phyloP scores from a whole-genome alignment of 2,797 vertebrate genomes.

The Sphenodon punctatus region DNA sequence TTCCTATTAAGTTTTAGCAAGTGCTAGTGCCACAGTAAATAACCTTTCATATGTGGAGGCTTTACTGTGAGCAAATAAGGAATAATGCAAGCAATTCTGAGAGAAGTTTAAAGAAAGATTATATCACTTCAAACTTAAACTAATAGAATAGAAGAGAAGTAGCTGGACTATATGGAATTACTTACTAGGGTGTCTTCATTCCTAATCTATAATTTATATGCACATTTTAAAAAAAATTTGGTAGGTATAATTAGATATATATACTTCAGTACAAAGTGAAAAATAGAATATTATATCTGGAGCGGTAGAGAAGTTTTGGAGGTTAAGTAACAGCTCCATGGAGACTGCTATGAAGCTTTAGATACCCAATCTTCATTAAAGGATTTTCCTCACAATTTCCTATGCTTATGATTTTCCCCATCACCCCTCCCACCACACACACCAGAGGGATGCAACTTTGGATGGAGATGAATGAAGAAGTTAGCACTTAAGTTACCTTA shows the following conservation, averaged over 20 bases:
- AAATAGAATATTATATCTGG: constrained; percentile 45
- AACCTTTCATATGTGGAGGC: constrained; percentile 69
- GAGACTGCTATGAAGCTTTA: constrained; percentile 32
- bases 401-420: constrained; percentile 30
- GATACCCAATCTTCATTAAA: constrained; percentile 26
- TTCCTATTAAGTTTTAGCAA: constrained; percentile 73
- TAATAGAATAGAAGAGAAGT: constrained; percentile 34
- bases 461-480: constrained; percentile 11
- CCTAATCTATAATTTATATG: constrained; percentile 57
- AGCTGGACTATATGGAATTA: constrained; percentile 24
- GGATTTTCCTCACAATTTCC: constrained; percentile 56
- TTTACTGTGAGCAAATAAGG: constrained; percentile 71
- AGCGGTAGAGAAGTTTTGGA: constrained; percentile 27
- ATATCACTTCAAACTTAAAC: constrained; percentile 65
- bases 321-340: constrained; percentile 38
- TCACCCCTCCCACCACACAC: too few species aligned
- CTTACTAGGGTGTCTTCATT: constrained; percentile 41
- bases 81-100: constrained; percentile 61
- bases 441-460: constrained; percentile 30
- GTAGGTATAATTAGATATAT: constrained; percentile 55
- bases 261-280: constrained; percentile 28
- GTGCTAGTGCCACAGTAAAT: constrained; percentile 70
- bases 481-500: constrained; percentile 42
- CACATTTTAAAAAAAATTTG: constrained; percentile 55
- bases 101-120: constrained; percentile 65